These are phyloP conservation scores for Morelia viridis DNA, from an alignment of 2,797 vertebrate genomes.

Conservation along the genomic window DNA sequence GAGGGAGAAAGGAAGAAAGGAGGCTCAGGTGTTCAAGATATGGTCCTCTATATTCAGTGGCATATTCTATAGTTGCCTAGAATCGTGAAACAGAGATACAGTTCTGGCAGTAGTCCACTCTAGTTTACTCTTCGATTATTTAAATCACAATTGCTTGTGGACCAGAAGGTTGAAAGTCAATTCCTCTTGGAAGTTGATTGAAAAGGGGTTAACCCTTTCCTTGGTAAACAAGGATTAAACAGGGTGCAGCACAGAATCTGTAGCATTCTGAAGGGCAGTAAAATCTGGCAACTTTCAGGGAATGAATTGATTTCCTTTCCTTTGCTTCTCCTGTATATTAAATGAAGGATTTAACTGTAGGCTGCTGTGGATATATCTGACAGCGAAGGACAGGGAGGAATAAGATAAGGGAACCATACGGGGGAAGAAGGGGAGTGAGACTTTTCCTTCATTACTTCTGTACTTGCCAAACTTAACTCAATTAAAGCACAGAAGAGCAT, in stretches of 20 bases:
- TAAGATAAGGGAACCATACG: conserved; percentile 12
- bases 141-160: not conserved
- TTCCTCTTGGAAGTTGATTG: not conserved
- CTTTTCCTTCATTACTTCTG: not conserved
- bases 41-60: not conserved
- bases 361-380: conserved; percentile 18
- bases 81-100: not conserved
- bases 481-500: not conserved
- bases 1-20: not conserved
- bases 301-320: conserved; percentile 51
- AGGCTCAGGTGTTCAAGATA: not conserved
- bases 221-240: conserved; percentile 4
- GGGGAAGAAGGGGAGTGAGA: not conserved
- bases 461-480: not conserved
- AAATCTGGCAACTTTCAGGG: conserved; percentile 36
- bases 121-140: not conserved
- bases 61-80: not conserved
- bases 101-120: not conserved
- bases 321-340: conserved; percentile 32
- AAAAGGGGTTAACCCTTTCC: conserved; percentile 26
- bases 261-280: conserved; percentile 50
- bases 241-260: conserved; percentile 7
- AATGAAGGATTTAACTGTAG: conserved; percentile 27
- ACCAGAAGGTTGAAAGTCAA: not conserved
- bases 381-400: conserved; percentile 28